A percentile compares a stretch with the other conserved stretches of the same genome.
Conservation (phyloP, 2,797 vertebrate species). For the Capromys pilorides region DNA sequence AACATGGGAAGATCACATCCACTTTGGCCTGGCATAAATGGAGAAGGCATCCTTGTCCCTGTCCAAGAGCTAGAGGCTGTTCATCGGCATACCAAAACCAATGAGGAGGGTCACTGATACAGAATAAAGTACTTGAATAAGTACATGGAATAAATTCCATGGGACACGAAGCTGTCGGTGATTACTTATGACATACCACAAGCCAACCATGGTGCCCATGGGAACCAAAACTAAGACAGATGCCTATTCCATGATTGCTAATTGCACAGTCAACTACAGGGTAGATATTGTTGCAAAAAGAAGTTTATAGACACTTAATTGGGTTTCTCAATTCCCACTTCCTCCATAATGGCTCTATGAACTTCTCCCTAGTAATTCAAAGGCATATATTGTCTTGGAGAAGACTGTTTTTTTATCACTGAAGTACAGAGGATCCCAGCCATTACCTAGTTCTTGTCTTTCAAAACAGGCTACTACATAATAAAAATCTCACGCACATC, state of each 20-base stretch:
- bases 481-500: background rate
- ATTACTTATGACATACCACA: background rate
- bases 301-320: background rate
- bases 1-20: background rate
- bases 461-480: background rate
- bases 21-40: background rate
- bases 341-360: background rate
- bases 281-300: background rate
- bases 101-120: background rate
- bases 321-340: background rate
- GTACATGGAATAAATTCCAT: background rate
- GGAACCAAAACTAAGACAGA: background rate
- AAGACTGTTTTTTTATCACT: background rate
- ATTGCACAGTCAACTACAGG: background rate
- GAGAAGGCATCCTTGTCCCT: background rate
- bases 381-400: background rate
- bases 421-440: background rate
- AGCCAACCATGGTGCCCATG: background rate
- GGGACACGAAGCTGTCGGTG: background rate
- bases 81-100: background rate
- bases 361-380: background rate
- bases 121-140: background rate
- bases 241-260: too few relatives aligned
- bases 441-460: background rate
- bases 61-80: background rate